phyloP scores from a whole-genome alignment of 2,888 invertebrate species.

The Acrobasis consociella region DNA sequence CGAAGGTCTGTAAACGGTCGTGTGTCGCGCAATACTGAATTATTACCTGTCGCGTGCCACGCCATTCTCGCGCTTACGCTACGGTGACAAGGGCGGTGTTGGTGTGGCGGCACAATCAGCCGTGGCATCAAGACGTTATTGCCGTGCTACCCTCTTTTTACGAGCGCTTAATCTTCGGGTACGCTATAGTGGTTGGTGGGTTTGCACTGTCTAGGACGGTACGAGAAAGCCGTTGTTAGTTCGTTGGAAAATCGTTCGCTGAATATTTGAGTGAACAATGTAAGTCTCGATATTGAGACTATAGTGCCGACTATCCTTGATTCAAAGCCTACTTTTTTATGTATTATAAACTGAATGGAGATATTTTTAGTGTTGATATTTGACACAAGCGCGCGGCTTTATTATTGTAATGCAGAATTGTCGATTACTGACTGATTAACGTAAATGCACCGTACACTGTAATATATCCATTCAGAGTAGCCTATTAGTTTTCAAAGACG shows the following conservation, averaged over 20 bases:
- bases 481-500: too few species aligned
- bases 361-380: too few species aligned
- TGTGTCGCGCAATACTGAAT: slow-evolving; percentile 57
- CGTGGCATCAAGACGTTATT: slow-evolving; percentile 74
- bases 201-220: slow-evolving; percentile 41
- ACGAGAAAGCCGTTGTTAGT: slow-evolving; percentile 29
- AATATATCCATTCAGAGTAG: too few species aligned
- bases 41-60: slow-evolving; percentile 33
- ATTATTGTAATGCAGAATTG: too few species aligned
- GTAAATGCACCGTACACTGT: too few species aligned
- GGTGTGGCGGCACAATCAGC: slow-evolving; percentile 39
- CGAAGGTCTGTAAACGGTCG: slow-evolving; percentile 61
- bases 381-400: too few species aligned
- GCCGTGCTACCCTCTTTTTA: slow-evolving; percentile 71
- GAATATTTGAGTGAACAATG: too few species aligned
- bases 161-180: slow-evolving; percentile 77
- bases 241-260: not conserved
- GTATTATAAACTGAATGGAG: too few species aligned
- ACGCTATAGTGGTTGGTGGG: slow-evolving; percentile 40
- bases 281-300: too few species aligned
- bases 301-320: too few species aligned
- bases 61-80: slow-evolving; percentile 35
- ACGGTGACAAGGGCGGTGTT: slow-evolving; percentile 35
- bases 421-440: too few species aligned
- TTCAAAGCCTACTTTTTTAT: too few species aligned